phyloP scores from a whole-genome alignment of 2,888 invertebrate genomes.

The Hirtodrosophila cameraria region DNA sequence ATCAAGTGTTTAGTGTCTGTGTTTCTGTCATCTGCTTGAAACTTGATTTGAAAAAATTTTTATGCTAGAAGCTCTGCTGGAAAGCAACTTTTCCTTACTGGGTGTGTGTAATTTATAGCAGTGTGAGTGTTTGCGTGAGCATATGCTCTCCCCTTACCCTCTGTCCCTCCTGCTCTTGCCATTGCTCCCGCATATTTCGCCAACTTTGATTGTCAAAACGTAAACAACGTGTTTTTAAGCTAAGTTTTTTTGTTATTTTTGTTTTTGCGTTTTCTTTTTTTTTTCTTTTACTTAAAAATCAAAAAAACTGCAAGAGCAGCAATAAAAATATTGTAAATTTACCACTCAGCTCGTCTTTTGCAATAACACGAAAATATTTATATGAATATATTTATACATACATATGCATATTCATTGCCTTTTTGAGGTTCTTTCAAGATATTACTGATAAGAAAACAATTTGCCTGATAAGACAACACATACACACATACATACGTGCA shows the following conservation, averaged over 20 bases:
- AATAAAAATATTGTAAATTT: slow-evolving; percentile 27
- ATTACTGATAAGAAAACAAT: slow-evolving; percentile 60
- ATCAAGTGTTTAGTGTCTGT: no score
- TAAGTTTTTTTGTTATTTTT: slow-evolving; percentile 22
- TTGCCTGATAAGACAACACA: slow-evolving; percentile 56
- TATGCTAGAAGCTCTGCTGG: no score
- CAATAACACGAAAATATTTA: slow-evolving; percentile 18
- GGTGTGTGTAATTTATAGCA: slow-evolving; percentile 4
- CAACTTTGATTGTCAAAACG: slow-evolving; percentile 64
- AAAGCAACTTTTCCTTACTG: no score
- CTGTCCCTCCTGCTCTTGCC: slow-evolving; percentile 6
- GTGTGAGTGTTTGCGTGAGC: slow-evolving; percentile 11
- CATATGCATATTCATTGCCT: slow-evolving; percentile 11
- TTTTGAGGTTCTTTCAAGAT: slow-evolving; percentile 55
- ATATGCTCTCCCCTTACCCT: neutral
- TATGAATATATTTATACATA: neutral
- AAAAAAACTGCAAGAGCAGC: slow-evolving; percentile 25
- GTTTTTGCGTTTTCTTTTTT: slow-evolving; percentile 15
- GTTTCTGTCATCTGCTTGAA: no score
- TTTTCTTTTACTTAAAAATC: slow-evolving; percentile 20
- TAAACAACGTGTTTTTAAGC: slow-evolving; percentile 76
- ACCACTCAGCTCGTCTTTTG: slow-evolving; percentile 11
- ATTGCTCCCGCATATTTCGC: slow-evolving; percentile 35
- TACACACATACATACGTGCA: slow-evolving; percentile 5
- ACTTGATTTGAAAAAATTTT: no score